Conservation (phyloP, 64 coral and sea anemone genomes). For the Montipora capricornis region DNA sequence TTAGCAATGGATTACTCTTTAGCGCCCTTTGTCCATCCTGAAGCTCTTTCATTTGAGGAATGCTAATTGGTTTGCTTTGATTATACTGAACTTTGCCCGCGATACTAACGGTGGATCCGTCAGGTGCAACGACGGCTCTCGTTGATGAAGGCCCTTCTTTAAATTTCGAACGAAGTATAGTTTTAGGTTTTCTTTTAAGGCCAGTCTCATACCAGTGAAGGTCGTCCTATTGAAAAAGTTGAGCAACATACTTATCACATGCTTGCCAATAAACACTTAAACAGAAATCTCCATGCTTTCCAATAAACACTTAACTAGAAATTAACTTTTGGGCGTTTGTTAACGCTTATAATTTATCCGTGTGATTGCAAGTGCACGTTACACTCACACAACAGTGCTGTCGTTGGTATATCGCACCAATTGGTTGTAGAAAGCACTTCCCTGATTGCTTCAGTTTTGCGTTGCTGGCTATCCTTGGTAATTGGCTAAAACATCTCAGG, state of each 20-base stretch:
- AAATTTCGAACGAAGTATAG: background rate
- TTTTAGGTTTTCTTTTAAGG: background rate
- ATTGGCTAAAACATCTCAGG: no score
- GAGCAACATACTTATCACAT: background rate
- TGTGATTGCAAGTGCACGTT: no score
- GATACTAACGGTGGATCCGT: background rate
- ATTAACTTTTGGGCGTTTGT: no score
- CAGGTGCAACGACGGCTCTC: background rate
- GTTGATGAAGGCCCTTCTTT: background rate
- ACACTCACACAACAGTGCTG: no score
- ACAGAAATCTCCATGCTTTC: no score
- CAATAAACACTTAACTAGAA: no score
- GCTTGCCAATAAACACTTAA: background rate
- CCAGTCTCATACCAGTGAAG: constrained; percentile 28
- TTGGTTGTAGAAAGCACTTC: no score
- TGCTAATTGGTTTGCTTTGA: background rate
- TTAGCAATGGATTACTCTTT: constrained; percentile 45
- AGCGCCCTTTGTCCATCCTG: constrained; percentile 28
- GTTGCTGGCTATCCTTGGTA: no score
- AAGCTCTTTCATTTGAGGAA: constrained; percentile 18
- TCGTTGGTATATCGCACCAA: no score
- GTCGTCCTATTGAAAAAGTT: background rate
- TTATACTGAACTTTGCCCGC: background rate
- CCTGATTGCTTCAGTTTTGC: no score
- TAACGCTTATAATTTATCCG: no score